These are phyloP conservation scores for Bettongia penicillata DNA, from an alignment of 2,113 vertebrate species.

Conservation along the genomic window DNA sequence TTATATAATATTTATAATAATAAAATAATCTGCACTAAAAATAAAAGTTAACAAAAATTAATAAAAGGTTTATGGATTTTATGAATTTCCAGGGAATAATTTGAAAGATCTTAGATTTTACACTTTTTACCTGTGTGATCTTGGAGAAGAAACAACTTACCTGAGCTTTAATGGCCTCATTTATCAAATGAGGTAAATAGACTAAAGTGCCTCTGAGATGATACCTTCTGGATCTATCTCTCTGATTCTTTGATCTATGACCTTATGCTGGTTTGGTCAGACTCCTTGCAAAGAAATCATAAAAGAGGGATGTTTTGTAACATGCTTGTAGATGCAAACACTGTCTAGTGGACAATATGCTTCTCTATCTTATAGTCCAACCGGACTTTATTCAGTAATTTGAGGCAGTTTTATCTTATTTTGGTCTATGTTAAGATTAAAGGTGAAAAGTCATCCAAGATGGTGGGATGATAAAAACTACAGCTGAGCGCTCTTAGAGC, in stretches of 20 bases:
- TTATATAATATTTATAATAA: no score
- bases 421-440: fast-evolving
- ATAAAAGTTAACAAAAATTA: slow-evolving; percentile 57
- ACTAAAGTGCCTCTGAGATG: neutral
- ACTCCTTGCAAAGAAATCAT: neutral
- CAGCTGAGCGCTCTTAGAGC: neutral
- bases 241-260: neutral
- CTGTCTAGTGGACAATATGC: neutral
- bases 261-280: neutral
- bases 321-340: neutral
- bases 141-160: neutral
- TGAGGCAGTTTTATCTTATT: neutral
- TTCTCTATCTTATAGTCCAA: fast-evolving
- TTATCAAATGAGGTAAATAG: neutral
- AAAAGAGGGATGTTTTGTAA: fast-evolving
- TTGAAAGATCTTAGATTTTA: neutral
- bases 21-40: slow-evolving; percentile 37
- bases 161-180: neutral
- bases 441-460: neutral
- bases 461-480: neutral
- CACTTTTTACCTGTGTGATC: neutral
- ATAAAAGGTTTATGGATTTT: slow-evolving; percentile 32
- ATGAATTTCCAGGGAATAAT: slow-evolving; percentile 21
- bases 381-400: neutral
- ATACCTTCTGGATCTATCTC: neutral